These are phyloP conservation scores for Corythornis cristatus DNA, from an alignment of 2,113 vertebrate species.

Conservation along the genomic window DNA sequence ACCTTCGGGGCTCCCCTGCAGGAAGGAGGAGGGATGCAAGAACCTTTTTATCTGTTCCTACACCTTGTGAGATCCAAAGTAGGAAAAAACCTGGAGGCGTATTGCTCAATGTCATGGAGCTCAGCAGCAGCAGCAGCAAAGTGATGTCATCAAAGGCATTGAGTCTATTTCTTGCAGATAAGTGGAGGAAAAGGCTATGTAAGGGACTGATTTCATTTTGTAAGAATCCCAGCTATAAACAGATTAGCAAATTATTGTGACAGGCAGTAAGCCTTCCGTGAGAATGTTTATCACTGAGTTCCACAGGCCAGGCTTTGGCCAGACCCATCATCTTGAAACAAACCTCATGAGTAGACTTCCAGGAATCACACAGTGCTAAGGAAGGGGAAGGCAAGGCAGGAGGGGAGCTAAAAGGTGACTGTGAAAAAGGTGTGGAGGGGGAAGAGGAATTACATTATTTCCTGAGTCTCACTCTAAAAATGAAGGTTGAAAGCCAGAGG, in stretches of 20 bases:
- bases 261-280: conserved; percentile 61
- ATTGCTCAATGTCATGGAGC: neutral
- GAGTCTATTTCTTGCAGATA: conserved; percentile 23
- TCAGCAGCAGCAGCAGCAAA: neutral
- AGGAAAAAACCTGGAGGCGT: neutral
- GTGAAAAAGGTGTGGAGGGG: neutral
- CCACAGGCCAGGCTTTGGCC: conserved; percentile 14
- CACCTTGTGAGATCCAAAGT: neutral
- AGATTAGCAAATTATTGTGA: conserved; percentile 64
- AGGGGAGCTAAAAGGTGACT: neutral
- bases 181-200: conserved; percentile 26
- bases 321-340: neutral
- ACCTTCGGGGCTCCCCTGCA: neutral
- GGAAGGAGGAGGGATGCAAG: neutral
- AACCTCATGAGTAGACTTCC: neutral
- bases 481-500: neutral
- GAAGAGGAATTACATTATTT: neutral
- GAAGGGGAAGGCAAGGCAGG: neutral
- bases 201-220: conserved; percentile 59
- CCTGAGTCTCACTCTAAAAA: neutral
- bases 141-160: conserved; percentile 39
- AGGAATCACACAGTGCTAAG: neutral
- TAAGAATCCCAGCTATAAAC: conserved; percentile 72
- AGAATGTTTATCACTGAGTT: conserved; percentile 64
- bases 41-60: neutral